Evolutionary conservation across 1,140 invertebrate species (phyloP), one percentile per base, ranked within the genome.

Genomic region (Leptopilina boulardi): DNA sequence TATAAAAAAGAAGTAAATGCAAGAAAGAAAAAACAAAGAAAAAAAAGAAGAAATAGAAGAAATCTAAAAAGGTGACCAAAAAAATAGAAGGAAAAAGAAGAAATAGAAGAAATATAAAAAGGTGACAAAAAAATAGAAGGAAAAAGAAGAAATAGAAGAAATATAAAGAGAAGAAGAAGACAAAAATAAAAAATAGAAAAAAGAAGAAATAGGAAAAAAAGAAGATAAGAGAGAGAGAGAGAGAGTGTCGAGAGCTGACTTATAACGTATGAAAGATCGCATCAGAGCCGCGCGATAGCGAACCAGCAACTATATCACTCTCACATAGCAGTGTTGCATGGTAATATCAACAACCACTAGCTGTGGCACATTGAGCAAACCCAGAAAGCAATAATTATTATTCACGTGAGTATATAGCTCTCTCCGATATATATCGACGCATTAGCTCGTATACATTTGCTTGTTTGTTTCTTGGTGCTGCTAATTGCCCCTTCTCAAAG

Each of bases 191-290:
- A 3, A 38, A 38, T 8, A 38, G 9, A 6, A 38, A 77, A 77
- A 82, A 77, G 81, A 83, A 84, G 82, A 80, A 81, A 80, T 80
- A 78, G 73, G 79, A 73, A 56, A 82, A 74, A 74, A 26, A 41
- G 76, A 77, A 78, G 77, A 44, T 8, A 38, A 38, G 34, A 38
- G 10, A 76, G 70, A 70, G 23, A 26, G 9, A 23, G 54, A 59
- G 21, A 59, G 13, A 26, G 23, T 73, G 77, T 47, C 80, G 79
- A 76, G 73, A 77, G 78, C 74, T 82, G 80, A 87, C 86, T 85
- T 87, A 87, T 84, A n/a, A 84, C 77, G 77, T 80, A 70, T n/a
- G n/a, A n/a, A 83, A 83, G 87, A 89, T 88, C 84, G 80, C 80
- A 89, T 89, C 88, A 87, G 76, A 70, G 78, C 78, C 81, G n/a